phyloP scores from a whole-genome alignment of 2,888 invertebrate genomes.

The Pollenia angustigena region DNA sequence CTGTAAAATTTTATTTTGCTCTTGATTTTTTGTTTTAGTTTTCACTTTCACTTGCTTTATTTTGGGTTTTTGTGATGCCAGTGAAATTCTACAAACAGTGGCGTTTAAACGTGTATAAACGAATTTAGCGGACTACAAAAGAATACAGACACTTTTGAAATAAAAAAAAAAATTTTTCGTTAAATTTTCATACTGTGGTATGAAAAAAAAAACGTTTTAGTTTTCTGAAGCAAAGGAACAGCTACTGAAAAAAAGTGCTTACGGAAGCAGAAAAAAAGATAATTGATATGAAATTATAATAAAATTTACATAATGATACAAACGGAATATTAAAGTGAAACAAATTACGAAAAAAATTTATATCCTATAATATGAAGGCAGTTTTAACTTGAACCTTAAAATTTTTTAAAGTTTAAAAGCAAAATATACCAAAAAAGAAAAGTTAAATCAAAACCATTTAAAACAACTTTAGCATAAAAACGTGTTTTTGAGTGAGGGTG shows the following conservation, averaged over 20 bases:
- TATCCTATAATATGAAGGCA: too few species aligned
- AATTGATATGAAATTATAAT: conserved; percentile 12
- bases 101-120: conserved; percentile 49
- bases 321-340: neutral
- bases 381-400: too few species aligned
- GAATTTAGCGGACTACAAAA: conserved; percentile 39
- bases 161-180: neutral
- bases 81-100: conserved; percentile 62
- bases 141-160: neutral
- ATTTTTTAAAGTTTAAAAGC: neutral
- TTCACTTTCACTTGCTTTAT: conserved; percentile 37
- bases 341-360: too few species aligned
- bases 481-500: neutral
- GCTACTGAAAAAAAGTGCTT: neutral
- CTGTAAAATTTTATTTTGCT: neutral
- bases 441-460: neutral
- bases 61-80: conserved; percentile 22
- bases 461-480: neutral
- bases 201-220: conserved; percentile 15
- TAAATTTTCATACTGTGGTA: neutral
- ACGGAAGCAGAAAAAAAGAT: neutral
- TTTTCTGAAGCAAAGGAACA: neutral
- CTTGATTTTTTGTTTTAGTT: conserved; percentile 36
- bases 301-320: conserved; percentile 6
- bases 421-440: neutral